Conservation (phyloP, 1,140 invertebrate genomes). For the Tachypleus tridentatus region DNA sequence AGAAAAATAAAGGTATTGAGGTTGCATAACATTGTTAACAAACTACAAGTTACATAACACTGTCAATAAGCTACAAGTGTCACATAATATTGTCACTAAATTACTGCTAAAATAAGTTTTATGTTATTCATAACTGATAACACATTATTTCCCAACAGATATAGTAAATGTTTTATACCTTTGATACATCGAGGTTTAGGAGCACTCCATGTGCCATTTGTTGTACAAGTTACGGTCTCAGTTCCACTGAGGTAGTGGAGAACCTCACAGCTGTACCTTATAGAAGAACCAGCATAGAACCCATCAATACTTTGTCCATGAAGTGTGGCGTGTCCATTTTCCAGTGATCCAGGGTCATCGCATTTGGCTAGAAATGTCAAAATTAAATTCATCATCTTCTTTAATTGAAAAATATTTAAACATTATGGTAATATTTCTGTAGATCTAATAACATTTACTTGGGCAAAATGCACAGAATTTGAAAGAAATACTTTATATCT, state of each 20-base stretch:
- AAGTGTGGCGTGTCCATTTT: conserved; percentile 2
- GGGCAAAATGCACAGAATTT: no score
- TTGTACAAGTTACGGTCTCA: conserved; percentile 7
- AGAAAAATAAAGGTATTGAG: no score
- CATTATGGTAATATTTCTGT: no score
- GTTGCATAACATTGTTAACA: no score
- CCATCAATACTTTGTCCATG: conserved; percentile 8
- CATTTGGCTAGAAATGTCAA: background rate
- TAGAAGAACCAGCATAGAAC: conserved; percentile 14
- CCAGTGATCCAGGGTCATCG: conserved; percentile 10
- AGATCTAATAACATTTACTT: no score
- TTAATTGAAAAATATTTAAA: no score
- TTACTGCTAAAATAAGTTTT: background rate
- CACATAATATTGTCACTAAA: background rate
- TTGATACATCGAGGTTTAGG: conserved; percentile 15
- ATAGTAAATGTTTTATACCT: conserved; percentile 1
- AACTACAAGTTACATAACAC: no score
- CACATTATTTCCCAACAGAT: no score
- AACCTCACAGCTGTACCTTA: conserved; percentile 9
- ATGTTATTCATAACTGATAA: background rate
- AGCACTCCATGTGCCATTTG: conserved; percentile 15
- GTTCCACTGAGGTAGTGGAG: conserved; percentile 13
- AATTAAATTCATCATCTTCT: no score
- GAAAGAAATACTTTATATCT: no score
- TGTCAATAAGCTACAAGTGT: no score